Conservation (phyloP, 2,888 invertebrate species). For the Amblyteles armatorius region DNA sequence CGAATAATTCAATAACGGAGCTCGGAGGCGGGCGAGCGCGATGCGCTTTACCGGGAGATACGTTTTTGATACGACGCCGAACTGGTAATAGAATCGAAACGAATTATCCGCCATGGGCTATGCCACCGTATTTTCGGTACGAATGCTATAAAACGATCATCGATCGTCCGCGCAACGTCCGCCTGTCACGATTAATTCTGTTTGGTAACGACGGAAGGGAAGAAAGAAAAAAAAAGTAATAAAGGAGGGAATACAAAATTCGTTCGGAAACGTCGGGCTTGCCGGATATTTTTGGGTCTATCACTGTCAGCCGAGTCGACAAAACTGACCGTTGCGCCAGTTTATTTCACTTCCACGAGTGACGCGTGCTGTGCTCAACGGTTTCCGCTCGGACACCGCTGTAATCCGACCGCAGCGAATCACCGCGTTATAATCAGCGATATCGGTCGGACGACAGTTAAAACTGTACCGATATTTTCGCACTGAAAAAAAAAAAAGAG, state of each 20-base stretch:
- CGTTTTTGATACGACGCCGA: slow-evolving; percentile 65
- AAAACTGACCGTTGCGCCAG: slow-evolving; percentile 23
- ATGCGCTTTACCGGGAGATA: slow-evolving; percentile 65
- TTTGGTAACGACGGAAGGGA: slow-evolving; percentile 36
- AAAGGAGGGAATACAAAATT: slow-evolving; percentile 17
- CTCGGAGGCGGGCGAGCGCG: slow-evolving; percentile 56
- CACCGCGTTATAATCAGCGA: slow-evolving; percentile 19
- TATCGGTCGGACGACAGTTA: slow-evolving; percentile 16
- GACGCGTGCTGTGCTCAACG: slow-evolving; percentile 10
- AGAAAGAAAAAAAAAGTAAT: slow-evolving; percentile 29
- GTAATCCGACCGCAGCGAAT: not conserved
- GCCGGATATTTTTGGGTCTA: slow-evolving; percentile 45
- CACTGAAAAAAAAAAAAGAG: slow-evolving; percentile 11
- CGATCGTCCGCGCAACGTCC: slow-evolving; percentile 62
- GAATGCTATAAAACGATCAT: slow-evolving; percentile 72
- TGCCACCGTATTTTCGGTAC: slow-evolving; percentile 47
- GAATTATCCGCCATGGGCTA: slow-evolving; percentile 69
- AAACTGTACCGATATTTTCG: slow-evolving; percentile 11
- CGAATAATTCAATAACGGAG: slow-evolving; percentile 76
- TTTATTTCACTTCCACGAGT: slow-evolving; percentile 36
- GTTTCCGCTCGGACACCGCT: slow-evolving; percentile 15
- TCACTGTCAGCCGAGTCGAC: slow-evolving; percentile 32
- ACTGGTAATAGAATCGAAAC: slow-evolving; percentile 75
- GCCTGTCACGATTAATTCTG: slow-evolving; percentile 61
- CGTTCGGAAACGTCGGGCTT: slow-evolving; percentile 40